A percentile compares a stretch with the other conserved stretches of the same genome.
These are phyloP conservation scores for Danionella cerebrum DNA, from an alignment of 2,113 vertebrate genomes.

Conservation along the genomic window DNA sequence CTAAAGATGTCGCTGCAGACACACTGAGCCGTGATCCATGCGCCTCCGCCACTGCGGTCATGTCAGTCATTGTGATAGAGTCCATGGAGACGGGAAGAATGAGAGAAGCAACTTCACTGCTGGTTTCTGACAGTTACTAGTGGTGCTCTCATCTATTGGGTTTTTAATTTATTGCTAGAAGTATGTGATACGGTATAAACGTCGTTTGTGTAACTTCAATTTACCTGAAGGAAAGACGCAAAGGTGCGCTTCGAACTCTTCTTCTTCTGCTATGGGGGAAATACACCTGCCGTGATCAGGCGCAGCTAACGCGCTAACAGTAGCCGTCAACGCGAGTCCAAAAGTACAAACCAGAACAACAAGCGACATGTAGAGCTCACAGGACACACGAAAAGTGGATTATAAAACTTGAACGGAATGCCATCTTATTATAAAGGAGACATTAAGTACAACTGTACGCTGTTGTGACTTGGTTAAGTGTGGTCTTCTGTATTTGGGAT, in stretches of 20 bases:
- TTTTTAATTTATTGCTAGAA: not conserved
- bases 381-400: constrained; percentile 7
- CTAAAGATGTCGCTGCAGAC: constrained; percentile 26
- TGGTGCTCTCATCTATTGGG: not conserved
- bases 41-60: constrained; percentile 1
- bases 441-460: not conserved
- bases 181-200: not conserved
- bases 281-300: constrained; percentile 31
- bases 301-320: constrained; percentile 3
- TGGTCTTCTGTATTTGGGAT: constrained; percentile 8
- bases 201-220: not conserved
- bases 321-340: constrained; percentile 4
- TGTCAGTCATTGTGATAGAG: constrained; percentile 6
- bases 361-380: constrained; percentile 6
- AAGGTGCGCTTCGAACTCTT: not conserved
- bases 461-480: constrained; percentile 18
- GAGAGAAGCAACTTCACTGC: constrained; percentile 22
- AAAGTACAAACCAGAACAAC: constrained; percentile 25
- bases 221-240: not conserved
- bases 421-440: not conserved
- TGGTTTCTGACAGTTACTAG: not conserved
- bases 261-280: not conserved
- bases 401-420: constrained; percentile 27
- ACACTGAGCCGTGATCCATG: not conserved
- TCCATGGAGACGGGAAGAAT: constrained; percentile 34